Evolutionary conservation across 2,113 vertebrate genomes (phyloP).

Genomic region (Sinocyclocheilus anshuiensis): DNA sequence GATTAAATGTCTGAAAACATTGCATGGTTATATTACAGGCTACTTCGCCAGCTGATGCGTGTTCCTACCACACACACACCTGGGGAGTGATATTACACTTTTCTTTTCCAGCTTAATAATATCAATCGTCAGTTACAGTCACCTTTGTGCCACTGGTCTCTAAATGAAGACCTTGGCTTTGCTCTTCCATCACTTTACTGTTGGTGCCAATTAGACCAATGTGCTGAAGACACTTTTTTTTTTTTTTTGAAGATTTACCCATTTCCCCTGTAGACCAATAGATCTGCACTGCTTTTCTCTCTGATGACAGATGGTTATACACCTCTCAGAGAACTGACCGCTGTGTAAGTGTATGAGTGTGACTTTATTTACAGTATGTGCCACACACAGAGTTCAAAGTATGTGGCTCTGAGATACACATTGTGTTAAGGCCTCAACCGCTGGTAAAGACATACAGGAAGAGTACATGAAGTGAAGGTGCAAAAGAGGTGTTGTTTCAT

Average conservation of each 20-base stretch:
- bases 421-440: no score
- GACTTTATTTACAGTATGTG: not conserved
- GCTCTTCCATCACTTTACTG: not conserved
- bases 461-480: not conserved
- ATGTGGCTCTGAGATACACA: no score
- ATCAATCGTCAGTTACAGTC: conserved; percentile 12
- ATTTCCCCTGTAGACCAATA: not conserved
- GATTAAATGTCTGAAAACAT: conserved; percentile 28
- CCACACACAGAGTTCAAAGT: conserved; percentile 3
- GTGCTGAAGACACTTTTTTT: not conserved
- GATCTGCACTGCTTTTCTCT: conserved; percentile 13
- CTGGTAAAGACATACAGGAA: not conserved
- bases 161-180: conserved; percentile 14
- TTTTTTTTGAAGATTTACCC: not conserved
- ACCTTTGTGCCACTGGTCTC: not conserved
- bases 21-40: conserved; percentile 29
- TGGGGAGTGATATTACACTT: conserved; percentile 25
- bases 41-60: not conserved
- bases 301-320: conserved; percentile 35
- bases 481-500: not conserved
- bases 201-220: conserved; percentile 22
- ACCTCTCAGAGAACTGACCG: conserved; percentile 17
- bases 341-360: not conserved
- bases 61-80: not conserved
- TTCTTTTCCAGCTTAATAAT: conserved; percentile 1